Evolutionary conservation across 92 coral and sea anemone species (phyloP), one percentile per base, ranked within the genome.

Genomic region (Chrysogorgia sp.): DNA sequence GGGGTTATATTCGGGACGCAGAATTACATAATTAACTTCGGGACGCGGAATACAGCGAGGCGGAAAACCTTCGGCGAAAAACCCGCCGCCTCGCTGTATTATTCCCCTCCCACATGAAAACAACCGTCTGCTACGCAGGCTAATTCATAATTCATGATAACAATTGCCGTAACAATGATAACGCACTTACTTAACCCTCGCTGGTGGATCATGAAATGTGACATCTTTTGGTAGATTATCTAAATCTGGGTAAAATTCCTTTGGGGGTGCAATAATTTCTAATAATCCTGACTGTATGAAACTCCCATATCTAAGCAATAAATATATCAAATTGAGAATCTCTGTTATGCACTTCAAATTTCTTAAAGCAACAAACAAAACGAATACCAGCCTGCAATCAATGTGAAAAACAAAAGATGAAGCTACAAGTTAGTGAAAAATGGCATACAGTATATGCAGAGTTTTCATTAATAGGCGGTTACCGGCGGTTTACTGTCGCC

Each of bases 151-250:
- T 24, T 3, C 52, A 1, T 53, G 13, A 7, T 31, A 28, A 24
- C 20, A 10, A 3, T 59, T 1, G 52, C 34, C 2, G 43, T 47
- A 47, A 47, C 17, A 6, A 47, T 47, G n/a, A 15, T 1, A 45
- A 32, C 33, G 7, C 9, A 62, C 91, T 93, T 82, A 93, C 97
- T 77, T 93, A 32, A 93, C 97, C 86, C 97, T 84, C 10, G 77
- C 89, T 63, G 88, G 91, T 26, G 97, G 79, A 78, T 93, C 97
- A 14, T 96, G 96, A 80, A 93, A 93, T 26, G 97, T 93, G 3
- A 88, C 88, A 69, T 69, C 76, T 49, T 69, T 48, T 25, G 96
- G 96, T 1, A 93, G 71, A 56, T 82, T 89, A 49, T 93, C 81
- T 31, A 93, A 82, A 77, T 93, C 92, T 67, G 97, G 97, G 62